phyloP scores from a whole-genome alignment of 2,113 vertebrate species.

The Scophthalmus maximus region DNA sequence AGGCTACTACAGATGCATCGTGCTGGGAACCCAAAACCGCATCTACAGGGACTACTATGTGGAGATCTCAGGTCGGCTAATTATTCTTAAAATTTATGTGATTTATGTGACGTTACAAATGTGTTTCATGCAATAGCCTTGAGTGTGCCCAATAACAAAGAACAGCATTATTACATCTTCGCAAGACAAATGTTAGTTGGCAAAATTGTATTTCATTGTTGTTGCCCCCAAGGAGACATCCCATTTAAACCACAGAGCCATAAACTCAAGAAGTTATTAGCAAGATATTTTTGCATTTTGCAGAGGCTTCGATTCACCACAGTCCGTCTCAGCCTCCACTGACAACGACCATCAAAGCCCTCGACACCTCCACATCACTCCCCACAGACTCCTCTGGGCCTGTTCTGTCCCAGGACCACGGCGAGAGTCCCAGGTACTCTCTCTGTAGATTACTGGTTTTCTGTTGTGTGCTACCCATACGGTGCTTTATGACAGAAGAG shows the following conservation, averaged over 20 bases:
- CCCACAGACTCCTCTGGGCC: constrained; percentile 25
- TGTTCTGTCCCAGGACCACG: constrained; percentile 31
- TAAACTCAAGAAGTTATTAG: too few relatives aligned
- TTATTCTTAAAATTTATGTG: not conserved
- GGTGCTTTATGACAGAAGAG: not conserved
- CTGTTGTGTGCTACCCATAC: not conserved
- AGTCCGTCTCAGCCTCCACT: constrained; percentile 22
- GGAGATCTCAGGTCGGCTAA: constrained; percentile 69
- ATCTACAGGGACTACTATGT: constrained; percentile 65
- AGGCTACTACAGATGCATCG: constrained; percentile 76
- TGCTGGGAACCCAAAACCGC: constrained; percentile 24
- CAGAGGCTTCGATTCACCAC: constrained; percentile 42
- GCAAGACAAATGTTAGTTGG: too few relatives aligned
- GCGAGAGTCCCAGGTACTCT: constrained; percentile 63
- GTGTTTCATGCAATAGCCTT: not conserved
- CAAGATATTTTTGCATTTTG: constrained; percentile 18
- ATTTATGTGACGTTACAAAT: constrained; percentile 8
- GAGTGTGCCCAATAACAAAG: not conserved
- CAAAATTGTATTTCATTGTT: too few relatives aligned
- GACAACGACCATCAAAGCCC: constrained; percentile 40
- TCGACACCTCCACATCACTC: constrained; percentile 9
- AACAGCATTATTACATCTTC: too few relatives aligned
- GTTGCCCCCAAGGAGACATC: too few relatives aligned
- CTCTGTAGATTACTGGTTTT: constrained; percentile 6
- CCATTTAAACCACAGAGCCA: too few relatives aligned